A percentile compares a stretch with the other conserved stretches of the same genome.
phyloP scores from a whole-genome alignment of 2,113 vertebrate species.

The Garra rufa region DNA sequence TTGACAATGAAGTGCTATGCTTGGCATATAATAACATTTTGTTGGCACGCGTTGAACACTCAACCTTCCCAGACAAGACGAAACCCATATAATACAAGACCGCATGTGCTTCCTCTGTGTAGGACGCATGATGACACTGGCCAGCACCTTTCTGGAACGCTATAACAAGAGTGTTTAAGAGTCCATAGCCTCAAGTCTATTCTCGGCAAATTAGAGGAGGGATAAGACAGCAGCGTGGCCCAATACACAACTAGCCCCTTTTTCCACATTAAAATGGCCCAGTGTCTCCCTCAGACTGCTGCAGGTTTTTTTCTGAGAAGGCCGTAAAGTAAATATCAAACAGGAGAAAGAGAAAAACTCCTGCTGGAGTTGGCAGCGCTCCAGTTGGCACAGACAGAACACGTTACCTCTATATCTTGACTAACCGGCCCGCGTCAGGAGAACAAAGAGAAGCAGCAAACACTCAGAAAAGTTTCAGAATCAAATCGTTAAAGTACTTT shows the following conservation, averaged over 20 bases:
- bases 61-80: slow-evolving; percentile 9
- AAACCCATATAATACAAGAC: slow-evolving; percentile 24
- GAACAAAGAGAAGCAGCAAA: slow-evolving; percentile 70
- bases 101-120: neutral
- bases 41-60: slow-evolving; percentile 11
- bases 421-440: slow-evolving; percentile 67
- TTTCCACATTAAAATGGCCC: slow-evolving; percentile 63
- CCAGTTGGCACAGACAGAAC: slow-evolving; percentile 72
- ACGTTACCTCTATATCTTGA: slow-evolving; percentile 70
- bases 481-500: neutral
- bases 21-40: slow-evolving; percentile 28
- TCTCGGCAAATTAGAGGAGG: slow-evolving; percentile 48
- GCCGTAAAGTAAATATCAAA: slow-evolving; percentile 80
- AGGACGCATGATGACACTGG: slow-evolving; percentile 20
- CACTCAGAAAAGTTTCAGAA: neutral
- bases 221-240: slow-evolving; percentile 51
- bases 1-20: slow-evolving; percentile 27
- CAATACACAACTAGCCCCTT: slow-evolving; percentile 53
- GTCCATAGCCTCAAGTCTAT: slow-evolving; percentile 54
- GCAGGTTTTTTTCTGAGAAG: slow-evolving; percentile 68
- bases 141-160: slow-evolving; percentile 36
- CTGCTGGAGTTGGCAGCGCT: slow-evolving; percentile 73
- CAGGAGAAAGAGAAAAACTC: slow-evolving; percentile 74
- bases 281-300: slow-evolving; percentile 70
- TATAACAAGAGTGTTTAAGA: slow-evolving; percentile 54